Conservation (phyloP, 2,113 vertebrate genomes). For the Monopterus albus region DNA sequence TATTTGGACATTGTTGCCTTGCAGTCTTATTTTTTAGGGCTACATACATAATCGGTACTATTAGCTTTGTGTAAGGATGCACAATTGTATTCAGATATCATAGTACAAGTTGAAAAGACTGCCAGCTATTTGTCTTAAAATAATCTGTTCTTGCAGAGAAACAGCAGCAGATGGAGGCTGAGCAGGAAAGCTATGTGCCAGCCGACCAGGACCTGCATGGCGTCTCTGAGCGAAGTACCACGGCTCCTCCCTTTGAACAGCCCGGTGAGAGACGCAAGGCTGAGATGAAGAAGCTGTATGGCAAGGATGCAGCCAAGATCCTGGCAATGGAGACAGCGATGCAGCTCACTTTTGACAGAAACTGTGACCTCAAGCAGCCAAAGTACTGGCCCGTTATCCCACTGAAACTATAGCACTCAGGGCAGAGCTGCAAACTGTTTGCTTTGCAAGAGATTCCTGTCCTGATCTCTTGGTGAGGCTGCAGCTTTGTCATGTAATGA, state of each 20-base stretch:
- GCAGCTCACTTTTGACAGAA: conserved; percentile 92
- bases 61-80: not conserved
- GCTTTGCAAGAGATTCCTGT: not conserved
- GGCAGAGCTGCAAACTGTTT: not conserved
- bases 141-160: conserved; percentile 80
- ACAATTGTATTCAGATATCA: not conserved
- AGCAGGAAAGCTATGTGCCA: conserved; percentile 84
- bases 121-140: not conserved
- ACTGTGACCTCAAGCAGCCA: conserved; percentile 91
- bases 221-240: conserved; percentile 61
- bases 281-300: conserved; percentile 93
- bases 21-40: no score
- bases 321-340: conserved; percentile 94
- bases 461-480: not conserved
- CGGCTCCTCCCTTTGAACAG: conserved; percentile 84
- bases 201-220: conserved; percentile 89
- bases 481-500: not conserved
- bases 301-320: conserved; percentile 87
- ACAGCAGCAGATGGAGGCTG: conserved; percentile 90
- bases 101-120: not conserved
- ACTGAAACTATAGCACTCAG: conserved; percentile 84
- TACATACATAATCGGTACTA: no score
- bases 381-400: conserved; percentile 98
- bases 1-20: not conserved
- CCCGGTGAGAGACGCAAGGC: conserved; percentile 87